Evolutionary conservation across 2,888 invertebrate genomes (phyloP).

Genomic region (Amphipyra tragopoginis): DNA sequence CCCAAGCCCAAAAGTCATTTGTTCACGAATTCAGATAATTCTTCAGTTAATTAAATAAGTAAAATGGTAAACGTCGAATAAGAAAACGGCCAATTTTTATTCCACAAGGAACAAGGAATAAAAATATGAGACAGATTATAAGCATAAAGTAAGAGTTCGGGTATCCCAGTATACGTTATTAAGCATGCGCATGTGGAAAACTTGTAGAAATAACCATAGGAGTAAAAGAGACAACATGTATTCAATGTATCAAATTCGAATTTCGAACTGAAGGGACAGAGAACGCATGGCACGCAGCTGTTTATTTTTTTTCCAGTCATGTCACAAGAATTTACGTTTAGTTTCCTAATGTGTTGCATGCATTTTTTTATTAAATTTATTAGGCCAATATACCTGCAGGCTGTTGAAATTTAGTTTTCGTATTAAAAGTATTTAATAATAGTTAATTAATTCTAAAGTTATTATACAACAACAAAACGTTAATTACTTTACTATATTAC

Average conservation of each 20-base stretch:
- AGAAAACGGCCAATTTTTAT: conserved; percentile 36
- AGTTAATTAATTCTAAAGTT: too few relatives aligned
- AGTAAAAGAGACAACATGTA: conserved; percentile 46
- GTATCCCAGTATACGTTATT: conserved; percentile 10
- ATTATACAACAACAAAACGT: too few relatives aligned
- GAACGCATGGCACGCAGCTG: conserved; percentile 53
- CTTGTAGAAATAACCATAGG: conserved; percentile 5
- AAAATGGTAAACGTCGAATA: conserved; percentile 20
- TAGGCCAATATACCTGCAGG: too few relatives aligned
- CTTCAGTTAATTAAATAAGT: conserved; percentile 17
- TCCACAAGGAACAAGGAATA: conserved; percentile 28
- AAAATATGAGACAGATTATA: conserved; percentile 20
- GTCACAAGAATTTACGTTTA: conserved; percentile 46
- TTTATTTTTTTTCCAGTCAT: conserved; percentile 46
- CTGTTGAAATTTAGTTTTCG: too few relatives aligned
- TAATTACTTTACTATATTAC: too few relatives aligned
- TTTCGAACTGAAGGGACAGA: conserved; percentile 28
- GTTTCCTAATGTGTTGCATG: conserved; percentile 9
- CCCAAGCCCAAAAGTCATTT: conserved; percentile 83
- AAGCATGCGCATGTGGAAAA: conserved; percentile 23
- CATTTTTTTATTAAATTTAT: too few relatives aligned
- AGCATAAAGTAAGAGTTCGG: conserved; percentile 7
- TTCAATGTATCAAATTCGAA: conserved; percentile 30
- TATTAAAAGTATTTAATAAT: too few relatives aligned
- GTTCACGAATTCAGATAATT: conserved; percentile 52